A percentile compares a stretch with the other conserved stretches of the same genome.
Conservation (phyloP, 2,888 invertebrate species). For the Craniophora ligustri region DNA sequence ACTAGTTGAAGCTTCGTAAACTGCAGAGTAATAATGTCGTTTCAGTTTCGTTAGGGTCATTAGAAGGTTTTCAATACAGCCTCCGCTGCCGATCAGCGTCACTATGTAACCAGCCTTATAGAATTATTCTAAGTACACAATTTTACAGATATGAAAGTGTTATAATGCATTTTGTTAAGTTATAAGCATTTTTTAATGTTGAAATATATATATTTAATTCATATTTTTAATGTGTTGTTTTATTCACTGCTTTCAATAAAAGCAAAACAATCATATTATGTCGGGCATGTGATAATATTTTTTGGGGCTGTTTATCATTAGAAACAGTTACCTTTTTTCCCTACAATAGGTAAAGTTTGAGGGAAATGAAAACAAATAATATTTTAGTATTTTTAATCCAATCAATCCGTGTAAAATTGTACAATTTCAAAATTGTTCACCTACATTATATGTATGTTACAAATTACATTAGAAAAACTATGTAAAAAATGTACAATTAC, state of each 20-base stretch:
- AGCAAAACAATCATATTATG: no score
- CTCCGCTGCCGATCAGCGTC: no score
- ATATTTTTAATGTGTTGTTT: constrained; percentile 38
- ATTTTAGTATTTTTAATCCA: constrained; percentile 67
- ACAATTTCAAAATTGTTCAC: constrained; percentile 80
- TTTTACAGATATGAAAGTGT: constrained; percentile 63
- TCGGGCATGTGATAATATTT: no score
- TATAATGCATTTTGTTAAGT: constrained; percentile 80
- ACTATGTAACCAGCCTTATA: no score
- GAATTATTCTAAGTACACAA: constrained; percentile 59
- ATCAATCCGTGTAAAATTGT: constrained; percentile 84
- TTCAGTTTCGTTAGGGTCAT: no score
- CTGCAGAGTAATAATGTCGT: no score
- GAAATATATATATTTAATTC: constrained; percentile 71
- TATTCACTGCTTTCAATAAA: no score
- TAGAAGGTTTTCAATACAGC: no score
- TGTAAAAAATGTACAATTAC: constrained; percentile 57
- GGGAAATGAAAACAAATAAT: constrained; percentile 17
- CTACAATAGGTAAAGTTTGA: not conserved
- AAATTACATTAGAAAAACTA: constrained; percentile 56
- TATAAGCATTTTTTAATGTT: constrained; percentile 75
- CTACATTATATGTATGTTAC: constrained; percentile 63
- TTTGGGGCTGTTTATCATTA: no score
- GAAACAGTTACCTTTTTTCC: no score
- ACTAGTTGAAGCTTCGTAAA: no score